These are phyloP conservation scores for Sakesphorus luctuosus DNA, from an alignment of 2,113 vertebrate genomes.

Conservation along the genomic window DNA sequence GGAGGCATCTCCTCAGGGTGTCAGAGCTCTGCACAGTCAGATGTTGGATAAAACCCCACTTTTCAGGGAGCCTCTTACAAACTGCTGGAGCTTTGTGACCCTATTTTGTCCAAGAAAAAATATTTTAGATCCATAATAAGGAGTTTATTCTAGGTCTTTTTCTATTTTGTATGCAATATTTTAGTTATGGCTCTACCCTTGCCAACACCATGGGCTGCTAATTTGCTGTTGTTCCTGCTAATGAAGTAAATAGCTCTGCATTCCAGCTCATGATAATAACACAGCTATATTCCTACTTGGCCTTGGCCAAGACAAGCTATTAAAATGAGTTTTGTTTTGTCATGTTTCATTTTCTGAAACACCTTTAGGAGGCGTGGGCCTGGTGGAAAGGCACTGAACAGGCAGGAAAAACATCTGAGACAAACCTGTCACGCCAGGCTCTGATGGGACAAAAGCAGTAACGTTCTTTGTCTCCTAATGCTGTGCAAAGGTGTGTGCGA, in stretches of 20 bases:
- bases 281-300: background rate
- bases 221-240: slow-evolving; percentile 23
- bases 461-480: background rate
- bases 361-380: background rate
- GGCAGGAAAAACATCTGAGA: background rate
- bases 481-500: background rate
- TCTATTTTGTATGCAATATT: background rate
- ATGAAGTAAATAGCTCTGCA: background rate
- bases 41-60: fast-evolving
- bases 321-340: slow-evolving; percentile 38
- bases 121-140: background rate
- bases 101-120: background rate
- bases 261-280: slow-evolving; percentile 34
- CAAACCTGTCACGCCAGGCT: background rate
- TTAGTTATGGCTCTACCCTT: background rate
- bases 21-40: background rate
- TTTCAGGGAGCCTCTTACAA: background rate
- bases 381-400: background rate
- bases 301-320: slow-evolving; percentile 26
- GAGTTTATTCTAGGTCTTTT: background rate
- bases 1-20: background rate
- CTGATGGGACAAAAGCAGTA: background rate
- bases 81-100: background rate
- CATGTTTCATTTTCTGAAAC: slow-evolving; percentile 37
- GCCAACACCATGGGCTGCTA: background rate